Percentiles rank a stretch among this genome's conserved stretches.
Conservation (phyloP, 2,797 vertebrate genomes). For the Tachyglossus aculeatus region DNA sequence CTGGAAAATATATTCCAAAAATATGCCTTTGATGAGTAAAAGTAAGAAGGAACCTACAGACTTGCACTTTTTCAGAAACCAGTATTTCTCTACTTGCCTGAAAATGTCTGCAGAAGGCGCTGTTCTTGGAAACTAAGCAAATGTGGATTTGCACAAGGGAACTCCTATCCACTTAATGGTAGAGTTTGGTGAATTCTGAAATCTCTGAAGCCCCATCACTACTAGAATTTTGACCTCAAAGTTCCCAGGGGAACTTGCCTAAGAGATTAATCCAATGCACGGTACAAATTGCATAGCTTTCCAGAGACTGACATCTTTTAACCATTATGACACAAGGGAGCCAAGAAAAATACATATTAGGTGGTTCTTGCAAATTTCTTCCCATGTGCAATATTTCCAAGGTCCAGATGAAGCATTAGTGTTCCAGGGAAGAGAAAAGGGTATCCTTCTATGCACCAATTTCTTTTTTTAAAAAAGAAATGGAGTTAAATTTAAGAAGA, state of each 20-base stretch:
- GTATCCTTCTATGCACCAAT: background rate
- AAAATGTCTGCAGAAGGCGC: background rate
- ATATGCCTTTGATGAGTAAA: background rate
- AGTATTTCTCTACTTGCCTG: background rate
- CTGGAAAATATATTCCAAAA: conserved; percentile 4
- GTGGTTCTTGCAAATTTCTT: background rate
- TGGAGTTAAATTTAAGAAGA: background rate
- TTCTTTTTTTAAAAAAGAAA: background rate
- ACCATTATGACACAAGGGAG: background rate
- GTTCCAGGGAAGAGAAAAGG: background rate
- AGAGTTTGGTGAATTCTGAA: background rate
- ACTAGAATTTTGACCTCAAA: conserved; percentile 16
- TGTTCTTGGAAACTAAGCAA: conserved; percentile 23
- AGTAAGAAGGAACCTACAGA: background rate
- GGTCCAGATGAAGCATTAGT: background rate
- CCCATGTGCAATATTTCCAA: background rate
- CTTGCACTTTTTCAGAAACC: background rate
- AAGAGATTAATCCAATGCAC: background rate
- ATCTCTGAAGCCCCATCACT: background rate
- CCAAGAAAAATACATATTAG: background rate
- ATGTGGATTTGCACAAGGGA: background rate
- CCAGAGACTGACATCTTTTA: background rate
- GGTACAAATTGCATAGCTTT: background rate
- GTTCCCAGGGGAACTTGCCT: background rate
- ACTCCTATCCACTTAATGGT: background rate